A percentile compares a stretch with the other conserved stretches of the same genome.
phyloP scores from a whole-genome alignment of 2,888 invertebrate genomes.

The Apoderus coryli region DNA sequence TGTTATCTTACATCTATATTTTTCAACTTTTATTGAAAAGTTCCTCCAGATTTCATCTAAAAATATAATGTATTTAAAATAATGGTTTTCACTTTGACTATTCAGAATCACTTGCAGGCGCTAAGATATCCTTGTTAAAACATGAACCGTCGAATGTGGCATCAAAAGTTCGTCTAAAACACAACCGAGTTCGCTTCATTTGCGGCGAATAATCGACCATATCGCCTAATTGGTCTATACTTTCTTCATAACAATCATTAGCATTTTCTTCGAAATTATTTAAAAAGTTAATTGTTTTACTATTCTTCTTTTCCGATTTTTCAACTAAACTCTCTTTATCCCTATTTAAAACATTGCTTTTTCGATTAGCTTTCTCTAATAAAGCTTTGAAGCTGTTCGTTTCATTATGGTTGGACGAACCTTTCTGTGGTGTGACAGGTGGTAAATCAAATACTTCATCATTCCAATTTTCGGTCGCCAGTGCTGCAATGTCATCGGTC shows the following conservation, averaged over 20 bases:
- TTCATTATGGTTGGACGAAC: too few relatives aligned
- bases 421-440: too few relatives aligned
- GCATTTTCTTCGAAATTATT: conserved; percentile 6
- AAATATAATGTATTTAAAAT: too few relatives aligned
- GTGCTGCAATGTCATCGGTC: conserved; percentile 21
- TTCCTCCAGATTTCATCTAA: too few relatives aligned
- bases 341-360: conserved; percentile 1
- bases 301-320: background rate
- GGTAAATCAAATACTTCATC: conserved; percentile 19
- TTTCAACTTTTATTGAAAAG: too few relatives aligned
- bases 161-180: conserved; percentile 62
- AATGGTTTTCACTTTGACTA: too few relatives aligned
- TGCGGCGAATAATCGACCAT: conserved; percentile 45
- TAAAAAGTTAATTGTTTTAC: background rate
- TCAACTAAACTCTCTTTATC: conserved; percentile 17
- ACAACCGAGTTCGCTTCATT: conserved; percentile 42
- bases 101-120: conserved; percentile 11
- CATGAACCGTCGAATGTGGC: too few relatives aligned
- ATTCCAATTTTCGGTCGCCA: conserved; percentile 24
- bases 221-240: conserved; percentile 11
- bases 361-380: too few relatives aligned
- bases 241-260: conserved; percentile 1
- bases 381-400: background rate
- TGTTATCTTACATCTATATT: too few relatives aligned
- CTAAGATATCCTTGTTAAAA: conserved; percentile 9